Base-by-base conservation (phyloP, 1,140 invertebrate species). In the Heliconius congener region DNA sequence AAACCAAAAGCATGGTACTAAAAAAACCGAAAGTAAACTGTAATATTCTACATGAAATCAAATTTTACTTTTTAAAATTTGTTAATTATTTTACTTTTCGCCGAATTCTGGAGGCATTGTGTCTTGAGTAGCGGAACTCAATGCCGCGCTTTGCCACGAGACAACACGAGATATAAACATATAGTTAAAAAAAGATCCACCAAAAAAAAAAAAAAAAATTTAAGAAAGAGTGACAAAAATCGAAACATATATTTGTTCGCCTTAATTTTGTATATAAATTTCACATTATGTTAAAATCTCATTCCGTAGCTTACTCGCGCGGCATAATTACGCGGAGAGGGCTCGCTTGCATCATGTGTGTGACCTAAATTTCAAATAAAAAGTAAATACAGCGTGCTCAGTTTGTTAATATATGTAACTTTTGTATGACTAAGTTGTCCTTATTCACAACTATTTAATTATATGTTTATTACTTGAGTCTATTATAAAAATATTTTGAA, bases 241-340 rank as follows among this genome's bases (percentile, higher is more conserved):
- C n/a, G n/a, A 6, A 66, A 30, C 3, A 66, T 16, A 16, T 5
- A 66, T 30, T 0, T 66, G 11, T 30, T 66, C 60, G 1, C 9
- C 60, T 66, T 66, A 13, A 79, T 42, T 71, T 60, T 72, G 74
- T 80, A n/a, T 37, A 71, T 71, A 27, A 50, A 80, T 73, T 77
- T 77, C 39, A 78, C 70, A 78, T 77, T 76, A 79, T 70, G 74
- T 82, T 79, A 78, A 81, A 79, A 77, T 80, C 66, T 83, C 72
- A 77, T 79, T 75, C 71, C 78, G 76, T 72, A 77, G 76, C 70
- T 75, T 46, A 77, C 79, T 81, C 74, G 78, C 82, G 74, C 73
- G 77, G 79, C 82, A 81, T 83, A 83, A 83, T 83, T 83, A 83
- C 66, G 55, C 13, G 37, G 23, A 57, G 81, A 83, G 78, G 76